Evolutionary conservation across 1,140 invertebrate species (phyloP), one percentile per base, ranked within the genome.

Genomic region (Megalonaias nervosa): DNA sequence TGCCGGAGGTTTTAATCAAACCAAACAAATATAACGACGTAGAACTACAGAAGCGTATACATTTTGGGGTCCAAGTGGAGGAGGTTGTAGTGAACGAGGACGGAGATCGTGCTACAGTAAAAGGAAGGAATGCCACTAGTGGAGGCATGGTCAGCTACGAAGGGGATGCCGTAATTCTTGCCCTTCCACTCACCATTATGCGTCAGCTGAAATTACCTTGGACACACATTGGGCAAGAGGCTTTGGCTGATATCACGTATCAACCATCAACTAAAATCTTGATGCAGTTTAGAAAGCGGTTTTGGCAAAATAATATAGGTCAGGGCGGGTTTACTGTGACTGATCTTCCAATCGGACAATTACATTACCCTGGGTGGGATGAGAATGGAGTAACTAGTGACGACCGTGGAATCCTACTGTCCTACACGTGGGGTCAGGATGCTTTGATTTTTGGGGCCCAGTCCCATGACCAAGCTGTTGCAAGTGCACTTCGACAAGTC

Each of bases 81-180:
- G 38, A 38, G 38, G 9, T 38, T 38, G 38, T 6, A 38, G 38
- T 38, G 38, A 38, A 38, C 38, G 38, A 38, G 38, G 38, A 38
- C 9, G 38, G 9, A 38, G 4, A 38, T 38, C 38, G 9, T 6
- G 38, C 64, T 5, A 55, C 21, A 15, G 74, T 81, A 2, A 14
- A 11, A 14, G 75, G 57, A 23, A 56, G 23, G n/a, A 71, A 71
- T 26, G 31, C 19, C 13, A 58, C 31, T 15, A 83, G 72, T 23
- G 79, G 75, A 17, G n/a, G 70, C 16, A 56, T 26, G 11, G 14
- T 13, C 17, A 17, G 48, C 5, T 71, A 72, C 62, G 14, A 1
- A 0, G 79, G 73, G 13, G 82, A 83, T 74, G 75, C 79, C 1
- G 82, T 81, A 11, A 72, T 83, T 64, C 16, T 81, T 16, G 79